phyloP scores from a whole-genome alignment of 2,113 vertebrate species.

The Quiscalus mexicanus region DNA sequence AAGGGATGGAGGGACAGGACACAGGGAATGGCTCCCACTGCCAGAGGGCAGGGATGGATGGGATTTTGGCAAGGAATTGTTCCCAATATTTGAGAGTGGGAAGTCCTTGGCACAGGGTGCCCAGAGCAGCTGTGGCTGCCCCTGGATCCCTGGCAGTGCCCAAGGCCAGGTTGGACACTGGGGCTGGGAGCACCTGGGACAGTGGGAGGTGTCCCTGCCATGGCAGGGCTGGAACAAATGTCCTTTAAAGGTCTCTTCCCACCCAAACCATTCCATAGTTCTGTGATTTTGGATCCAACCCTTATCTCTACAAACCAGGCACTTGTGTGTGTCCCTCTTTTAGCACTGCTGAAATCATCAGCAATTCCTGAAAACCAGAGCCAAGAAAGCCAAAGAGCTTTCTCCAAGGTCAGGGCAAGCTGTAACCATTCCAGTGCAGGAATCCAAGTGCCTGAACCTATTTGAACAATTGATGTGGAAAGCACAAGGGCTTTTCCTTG shows the following conservation, averaged over 20 bases:
- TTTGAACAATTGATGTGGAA: neutral
- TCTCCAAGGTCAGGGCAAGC: neutral
- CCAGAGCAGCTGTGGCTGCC: neutral
- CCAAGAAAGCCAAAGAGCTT: neutral
- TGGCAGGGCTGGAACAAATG: neutral
- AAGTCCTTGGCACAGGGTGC: neutral
- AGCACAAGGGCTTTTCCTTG: neutral
- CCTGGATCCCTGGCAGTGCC: neutral
- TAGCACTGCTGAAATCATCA: neutral
- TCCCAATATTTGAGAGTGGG: neutral
- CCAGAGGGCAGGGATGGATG: fast-evolving
- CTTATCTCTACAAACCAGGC: neutral
- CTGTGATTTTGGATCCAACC: neutral
- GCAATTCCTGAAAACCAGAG: neutral
- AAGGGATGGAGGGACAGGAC: neutral
- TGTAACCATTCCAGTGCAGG: neutral
- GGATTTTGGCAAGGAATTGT: neutral
- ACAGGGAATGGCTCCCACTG: neutral
- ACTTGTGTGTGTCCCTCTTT: neutral
- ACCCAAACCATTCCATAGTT: neutral
- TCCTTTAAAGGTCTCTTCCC: neutral
- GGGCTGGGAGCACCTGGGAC: neutral
- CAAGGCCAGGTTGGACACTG: neutral
- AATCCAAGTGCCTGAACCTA: neutral
- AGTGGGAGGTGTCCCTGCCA: neutral